phyloP scores from a whole-genome alignment of 2,113 vertebrate species.

The Gadus chalcogrammus region DNA sequence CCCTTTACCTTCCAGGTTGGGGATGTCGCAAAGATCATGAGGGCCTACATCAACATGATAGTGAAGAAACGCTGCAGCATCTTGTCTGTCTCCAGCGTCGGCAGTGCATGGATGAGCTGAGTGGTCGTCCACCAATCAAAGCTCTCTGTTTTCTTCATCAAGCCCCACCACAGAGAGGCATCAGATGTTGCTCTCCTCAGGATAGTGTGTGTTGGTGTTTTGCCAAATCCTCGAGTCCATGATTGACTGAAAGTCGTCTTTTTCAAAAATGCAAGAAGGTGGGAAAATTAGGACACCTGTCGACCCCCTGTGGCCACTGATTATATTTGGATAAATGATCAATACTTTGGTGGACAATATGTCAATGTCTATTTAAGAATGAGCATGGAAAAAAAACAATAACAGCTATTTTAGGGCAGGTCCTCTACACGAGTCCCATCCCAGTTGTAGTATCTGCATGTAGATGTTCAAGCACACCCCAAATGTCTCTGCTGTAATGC shows the following conservation, averaged over 20 bases:
- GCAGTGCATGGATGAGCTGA: constrained; percentile 84
- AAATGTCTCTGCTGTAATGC: constrained; percentile 26
- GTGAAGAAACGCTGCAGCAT: constrained; percentile 92
- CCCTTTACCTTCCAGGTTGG: constrained; percentile 73
- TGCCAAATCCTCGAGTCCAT: not conserved
- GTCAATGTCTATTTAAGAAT: constrained; percentile 25
- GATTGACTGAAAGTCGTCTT: constrained; percentile 29
- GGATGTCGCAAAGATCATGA: constrained; percentile 93
- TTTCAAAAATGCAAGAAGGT: constrained; percentile 20
- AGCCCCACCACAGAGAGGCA: constrained; percentile 16
- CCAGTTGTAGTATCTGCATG: constrained; percentile 60
- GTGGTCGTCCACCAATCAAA: constrained; percentile 37
- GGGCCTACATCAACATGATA: constrained; percentile 91
- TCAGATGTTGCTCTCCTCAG: constrained; percentile 3
- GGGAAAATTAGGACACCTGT: constrained; percentile 22
- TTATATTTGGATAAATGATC: constrained; percentile 29
- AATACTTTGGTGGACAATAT: constrained; percentile 4
- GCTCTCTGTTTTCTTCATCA: constrained; percentile 26
- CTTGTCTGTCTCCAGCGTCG: constrained; percentile 80
- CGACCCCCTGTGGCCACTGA: constrained; percentile 27
- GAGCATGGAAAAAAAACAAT: constrained; percentile 41
- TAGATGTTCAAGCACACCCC: constrained; percentile 64
- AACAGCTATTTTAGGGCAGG: constrained; percentile 33
- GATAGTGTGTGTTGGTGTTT: constrained; percentile 24
- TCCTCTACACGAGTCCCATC: constrained; percentile 23